Conservation (phyloP, 2,113 vertebrate genomes). For the Chascanopsetta lugubris region DNA sequence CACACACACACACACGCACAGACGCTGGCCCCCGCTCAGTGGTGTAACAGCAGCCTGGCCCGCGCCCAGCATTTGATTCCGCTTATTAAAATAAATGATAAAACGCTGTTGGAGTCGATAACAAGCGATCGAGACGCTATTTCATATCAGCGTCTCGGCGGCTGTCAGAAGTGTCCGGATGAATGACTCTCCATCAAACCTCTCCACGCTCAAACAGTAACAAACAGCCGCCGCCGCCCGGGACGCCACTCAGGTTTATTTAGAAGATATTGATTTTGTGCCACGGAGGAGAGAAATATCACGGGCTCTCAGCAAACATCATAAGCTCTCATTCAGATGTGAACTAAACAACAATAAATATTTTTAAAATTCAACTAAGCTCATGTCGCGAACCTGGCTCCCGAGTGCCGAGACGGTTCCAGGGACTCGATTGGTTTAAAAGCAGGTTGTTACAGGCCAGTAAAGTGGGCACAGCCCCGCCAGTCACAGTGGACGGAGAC, state of each 20-base stretch:
- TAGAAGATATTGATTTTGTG: constrained; percentile 74
- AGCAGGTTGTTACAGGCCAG: constrained; percentile 45
- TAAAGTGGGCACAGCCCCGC: constrained; percentile 14
- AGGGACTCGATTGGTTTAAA: constrained; percentile 55
- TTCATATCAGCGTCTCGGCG: constrained; percentile 71
- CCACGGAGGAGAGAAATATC: constrained; percentile 65
- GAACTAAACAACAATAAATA: constrained; percentile 74
- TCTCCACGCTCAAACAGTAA: constrained; percentile 61
- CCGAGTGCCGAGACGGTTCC: constrained; percentile 37
- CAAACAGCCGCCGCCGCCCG: constrained; percentile 47
- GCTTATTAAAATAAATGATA: constrained; percentile 74
- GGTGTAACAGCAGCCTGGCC: constrained; percentile 56
- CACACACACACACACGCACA: constrained; percentile 2
- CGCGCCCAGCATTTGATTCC: constrained; percentile 65
- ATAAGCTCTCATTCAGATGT: constrained; percentile 66
- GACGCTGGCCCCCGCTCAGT: constrained; percentile 1
- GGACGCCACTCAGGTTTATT: constrained; percentile 76
- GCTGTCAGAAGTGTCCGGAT: constrained; percentile 65
- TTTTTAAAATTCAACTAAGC: constrained; percentile 68
- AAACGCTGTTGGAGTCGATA: constrained; percentile 72
- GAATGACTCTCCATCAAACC: constrained; percentile 68
- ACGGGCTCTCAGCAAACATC: constrained; percentile 65
- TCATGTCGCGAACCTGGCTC: constrained; percentile 52
- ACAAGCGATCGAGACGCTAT: constrained; percentile 65
- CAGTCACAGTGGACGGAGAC: constrained; percentile 1